A percentile compares a stretch with the other conserved stretches of the same genome.
Conservation (phyloP, 2,888 invertebrate species). For the Malachius bipustulatus region DNA sequence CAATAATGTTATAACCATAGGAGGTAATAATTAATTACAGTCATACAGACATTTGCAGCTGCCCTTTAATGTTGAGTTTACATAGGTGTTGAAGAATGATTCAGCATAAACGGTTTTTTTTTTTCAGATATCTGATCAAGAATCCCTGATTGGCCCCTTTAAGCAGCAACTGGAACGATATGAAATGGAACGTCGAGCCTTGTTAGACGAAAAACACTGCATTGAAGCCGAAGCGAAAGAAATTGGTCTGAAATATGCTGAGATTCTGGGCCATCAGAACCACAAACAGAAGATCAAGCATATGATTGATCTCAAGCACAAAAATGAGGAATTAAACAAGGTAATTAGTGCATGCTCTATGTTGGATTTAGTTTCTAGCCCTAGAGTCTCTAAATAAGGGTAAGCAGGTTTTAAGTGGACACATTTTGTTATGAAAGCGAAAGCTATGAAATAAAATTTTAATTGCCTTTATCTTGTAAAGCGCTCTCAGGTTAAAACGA, state of each 20-base stretch:
- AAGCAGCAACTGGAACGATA: slow-evolving; percentile 39
- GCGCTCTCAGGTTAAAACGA: no score
- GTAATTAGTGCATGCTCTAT: slow-evolving; percentile 32
- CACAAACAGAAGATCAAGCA: slow-evolving; percentile 53
- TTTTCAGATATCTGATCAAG: slow-evolving; percentile 24
- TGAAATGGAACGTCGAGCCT: slow-evolving; percentile 37
- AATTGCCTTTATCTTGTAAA: no score
- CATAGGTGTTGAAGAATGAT: no score
- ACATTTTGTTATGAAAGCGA: no score
- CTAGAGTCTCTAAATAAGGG: no score
- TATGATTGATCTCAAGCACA: slow-evolving; percentile 37
- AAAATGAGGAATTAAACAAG: slow-evolving; percentile 37
- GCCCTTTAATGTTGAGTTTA: no score
- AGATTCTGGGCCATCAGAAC: slow-evolving; percentile 52
- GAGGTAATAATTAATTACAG: no score
- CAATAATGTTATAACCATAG: no score
- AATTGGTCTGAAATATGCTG: slow-evolving; percentile 44
- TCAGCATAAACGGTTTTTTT: no score
- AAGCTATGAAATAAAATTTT: no score
- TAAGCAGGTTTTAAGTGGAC: background rate
- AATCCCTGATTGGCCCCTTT: slow-evolving; percentile 32
- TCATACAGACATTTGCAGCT: no score
- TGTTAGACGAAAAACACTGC: slow-evolving; percentile 29
- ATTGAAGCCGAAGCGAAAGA: slow-evolving; percentile 41
- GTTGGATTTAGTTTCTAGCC: background rate